Base-by-base conservation (phyloP, 2,888 invertebrate genomes). In the Standfussiana lucernea region DNA sequence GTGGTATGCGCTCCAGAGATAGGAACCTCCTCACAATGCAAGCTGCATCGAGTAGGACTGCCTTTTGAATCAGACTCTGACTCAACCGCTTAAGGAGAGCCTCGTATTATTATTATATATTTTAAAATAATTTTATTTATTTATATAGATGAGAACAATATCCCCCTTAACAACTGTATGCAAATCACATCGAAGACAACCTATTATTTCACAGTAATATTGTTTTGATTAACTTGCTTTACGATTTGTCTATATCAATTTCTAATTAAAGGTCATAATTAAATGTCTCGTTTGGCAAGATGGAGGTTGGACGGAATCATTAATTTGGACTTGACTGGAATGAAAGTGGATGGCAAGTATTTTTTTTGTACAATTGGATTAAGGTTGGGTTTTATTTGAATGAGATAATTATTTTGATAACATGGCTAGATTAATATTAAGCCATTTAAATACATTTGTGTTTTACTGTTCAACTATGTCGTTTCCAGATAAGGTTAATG, bases 191-290 rank as follows among this genome's bases (percentile, higher is more conserved):
- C 8, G 50, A 53, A 69, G 42, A 78, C 82, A 82, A 75, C 84
- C 83, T 75, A 84, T 86, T 87, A 82, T 82, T 86, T 84, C 78
- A 84, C 80, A 72, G 80, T 83, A 81, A 84, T 83, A 86, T 86
- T 85, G 80, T 64, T 83, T 85, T 85, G 87, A 91, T 90, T 86
- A 90, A 86, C 85, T 84, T 80, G 71, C 78, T 59, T n/a, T 71
- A 65, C 88, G 83, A 92, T 92, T 90, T 89, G 89, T 90, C 91
- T 89, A 85, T 88, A 90, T 92, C 90, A 90, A 88, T 89, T 90
- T 89, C 87, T 90, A 89, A 91, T 91, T 86, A 91, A 88, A 89
- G 83, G 85, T 88, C 81, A 86, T 89, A 90, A 90, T 90, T 89
- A 88, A 90, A 89, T 77, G 77, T 66, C 86, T 84, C 88, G 91